These are phyloP conservation scores for Cyprinodon diabolis DNA, from an alignment of 2,797 vertebrate genomes.

Conservation along the genomic window DNA sequence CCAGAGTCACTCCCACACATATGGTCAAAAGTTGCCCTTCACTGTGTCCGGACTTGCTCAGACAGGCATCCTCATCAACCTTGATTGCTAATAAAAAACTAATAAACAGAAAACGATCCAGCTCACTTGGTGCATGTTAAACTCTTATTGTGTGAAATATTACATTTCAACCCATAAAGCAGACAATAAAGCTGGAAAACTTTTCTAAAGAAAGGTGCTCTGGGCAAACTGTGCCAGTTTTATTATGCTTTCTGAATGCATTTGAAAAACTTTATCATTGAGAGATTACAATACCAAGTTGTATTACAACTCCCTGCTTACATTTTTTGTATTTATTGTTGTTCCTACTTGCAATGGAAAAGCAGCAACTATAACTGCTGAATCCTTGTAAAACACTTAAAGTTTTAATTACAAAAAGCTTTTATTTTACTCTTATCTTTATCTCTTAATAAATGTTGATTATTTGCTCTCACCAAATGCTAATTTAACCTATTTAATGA, in stretches of 20 bases:
- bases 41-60: not conserved
- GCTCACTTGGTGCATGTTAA: not conserved
- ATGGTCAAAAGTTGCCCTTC: conserved; percentile 5
- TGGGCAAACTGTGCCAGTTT: not conserved
- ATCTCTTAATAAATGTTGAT: not conserved
- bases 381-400: not conserved
- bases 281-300: not conserved
- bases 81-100: not conserved
- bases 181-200: not conserved
- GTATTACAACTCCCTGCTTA: not conserved
- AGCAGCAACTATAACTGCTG: not conserved
- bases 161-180: not conserved
- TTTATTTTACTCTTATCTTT: not conserved
- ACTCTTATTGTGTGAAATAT: not conserved
- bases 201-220: not conserved
- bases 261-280: not conserved
- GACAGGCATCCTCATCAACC: conserved; percentile 1
- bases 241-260: not conserved
- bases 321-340: not conserved
- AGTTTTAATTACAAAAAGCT: not conserved
- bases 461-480: not conserved
- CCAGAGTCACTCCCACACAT: conserved; percentile 3
- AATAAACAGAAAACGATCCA: not conserved
- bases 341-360: not conserved
- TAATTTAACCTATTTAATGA: not conserved